phyloP scores from a whole-genome alignment of 2,888 invertebrate species.

The Ophioninae sp. region DNA sequence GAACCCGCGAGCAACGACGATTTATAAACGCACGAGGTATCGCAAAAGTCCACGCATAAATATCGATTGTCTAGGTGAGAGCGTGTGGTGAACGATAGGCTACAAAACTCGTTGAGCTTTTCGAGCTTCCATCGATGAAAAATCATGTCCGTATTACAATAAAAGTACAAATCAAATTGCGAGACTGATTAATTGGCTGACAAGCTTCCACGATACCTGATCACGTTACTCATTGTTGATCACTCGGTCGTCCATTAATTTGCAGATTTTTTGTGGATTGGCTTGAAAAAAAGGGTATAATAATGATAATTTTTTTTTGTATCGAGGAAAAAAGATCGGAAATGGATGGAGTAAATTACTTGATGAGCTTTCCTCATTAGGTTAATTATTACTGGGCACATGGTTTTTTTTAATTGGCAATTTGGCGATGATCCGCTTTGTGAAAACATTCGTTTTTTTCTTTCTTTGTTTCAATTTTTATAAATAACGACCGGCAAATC shows the following conservation, averaged over 20 bases:
- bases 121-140: neutral
- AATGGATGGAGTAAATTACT: neutral
- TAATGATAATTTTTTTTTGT: neutral
- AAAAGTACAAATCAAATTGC: neutral
- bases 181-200: neutral
- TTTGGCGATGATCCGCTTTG: neutral
- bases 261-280: neutral
- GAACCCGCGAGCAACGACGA: neutral
- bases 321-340: neutral
- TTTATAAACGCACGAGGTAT: constrained; percentile 9
- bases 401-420: neutral
- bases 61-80: neutral
- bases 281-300: neutral
- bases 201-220: neutral
- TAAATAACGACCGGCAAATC: neutral
- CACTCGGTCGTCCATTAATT: neutral
- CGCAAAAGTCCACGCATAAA: neutral
- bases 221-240: neutral
- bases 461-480: neutral
- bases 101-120: neutral
- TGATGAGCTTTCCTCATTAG: neutral
- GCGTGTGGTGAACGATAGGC: neutral
- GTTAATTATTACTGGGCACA: neutral
- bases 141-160: neutral
- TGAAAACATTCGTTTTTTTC: neutral